phyloP scores from a whole-genome alignment of 1,140 invertebrate species.

The Brachionus calyciflorus region DNA sequence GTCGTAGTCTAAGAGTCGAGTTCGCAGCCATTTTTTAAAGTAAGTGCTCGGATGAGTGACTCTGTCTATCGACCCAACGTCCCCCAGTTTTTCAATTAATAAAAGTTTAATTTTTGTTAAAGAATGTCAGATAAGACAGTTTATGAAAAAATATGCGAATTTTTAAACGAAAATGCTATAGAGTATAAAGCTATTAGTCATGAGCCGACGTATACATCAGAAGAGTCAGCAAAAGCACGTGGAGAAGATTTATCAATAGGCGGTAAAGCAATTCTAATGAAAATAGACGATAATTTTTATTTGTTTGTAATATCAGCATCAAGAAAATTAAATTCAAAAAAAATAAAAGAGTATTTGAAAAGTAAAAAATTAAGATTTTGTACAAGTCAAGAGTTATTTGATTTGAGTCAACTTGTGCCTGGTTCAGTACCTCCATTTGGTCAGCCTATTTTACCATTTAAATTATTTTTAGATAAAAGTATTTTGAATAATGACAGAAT shows the following conservation, averaged over 20 bases:
- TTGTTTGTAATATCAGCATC: conserved; percentile 37
- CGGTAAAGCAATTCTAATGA: conserved; percentile 45
- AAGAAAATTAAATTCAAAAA: conserved; percentile 27
- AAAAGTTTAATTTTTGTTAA: no score
- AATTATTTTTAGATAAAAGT: background rate
- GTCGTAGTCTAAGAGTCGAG: no score
- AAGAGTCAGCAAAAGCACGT: conserved; percentile 15
- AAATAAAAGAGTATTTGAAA: conserved; percentile 4
- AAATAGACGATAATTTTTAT: conserved; percentile 18
- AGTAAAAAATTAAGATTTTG: conserved; percentile 32
- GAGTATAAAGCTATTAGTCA: background rate
- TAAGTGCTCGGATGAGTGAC: no score
- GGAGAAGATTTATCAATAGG: conserved; percentile 38
- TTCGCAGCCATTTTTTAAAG: no score
- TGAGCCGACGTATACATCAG: conserved; percentile 25
- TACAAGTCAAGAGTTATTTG: background rate
- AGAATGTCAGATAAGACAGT: no score
- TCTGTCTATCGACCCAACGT: no score
- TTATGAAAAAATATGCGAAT: background rate
- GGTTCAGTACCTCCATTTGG: conserved; percentile 41
- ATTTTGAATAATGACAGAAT: conserved; percentile 30
- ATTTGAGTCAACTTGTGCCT: conserved; percentile 2
- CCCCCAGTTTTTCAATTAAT: no score
- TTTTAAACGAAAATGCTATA: background rate
- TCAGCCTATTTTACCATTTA: conserved; percentile 25